Evolutionary conservation across 2,888 invertebrate species (phyloP), one percentile per base, ranked within the genome.

Genomic region (Rhamphomyia laevipes): DNA sequence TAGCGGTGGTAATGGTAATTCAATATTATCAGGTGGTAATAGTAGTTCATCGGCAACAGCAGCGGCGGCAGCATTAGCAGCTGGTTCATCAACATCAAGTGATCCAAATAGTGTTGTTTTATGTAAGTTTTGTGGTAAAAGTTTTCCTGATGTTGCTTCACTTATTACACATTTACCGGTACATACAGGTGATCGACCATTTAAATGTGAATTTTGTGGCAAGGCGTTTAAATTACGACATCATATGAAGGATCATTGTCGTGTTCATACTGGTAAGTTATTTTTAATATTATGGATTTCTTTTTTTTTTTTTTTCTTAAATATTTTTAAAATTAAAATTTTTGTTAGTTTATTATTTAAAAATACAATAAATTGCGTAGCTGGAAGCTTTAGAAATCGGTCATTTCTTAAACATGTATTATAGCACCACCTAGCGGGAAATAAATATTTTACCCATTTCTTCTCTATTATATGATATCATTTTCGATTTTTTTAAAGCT

Each of bases 221-320:
- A 91, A 91, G 74, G 90, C 90, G 60, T 91, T 91, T 77, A 91
- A 91, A 70, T 74, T 91, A 65, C 78, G 90, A 55, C 90, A 91
- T 70, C 90, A 91, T 74, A 90, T 91, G 90, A 91, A 91, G 74
- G 90, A 91, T 75, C 91, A 91, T 70, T 90, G 89, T 74, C 82
- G 90, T 64, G 90, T 91, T 55, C 91, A 91, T 70, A 91, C 90
- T 60, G 91, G 80, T 79, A 71, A 76, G 77, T 69, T 42, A 10
- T 43, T 40, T 40, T 23, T 31, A 16, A 46, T 18, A 17, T 30
- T 31, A 15, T 35, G 4, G n/a, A n/a, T n/a, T n/a, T n/a, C n/a
- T n/a, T n/a, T n/a, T n/a, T 18, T 27, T 16, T 43, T 17, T 35
- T 43, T 23, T 9, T 30, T 30, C 10, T 30, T 30, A 30, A 30